Evolutionary conservation across 1,140 invertebrate species (phyloP).

Genomic region (Neuroterus valhalla): DNA sequence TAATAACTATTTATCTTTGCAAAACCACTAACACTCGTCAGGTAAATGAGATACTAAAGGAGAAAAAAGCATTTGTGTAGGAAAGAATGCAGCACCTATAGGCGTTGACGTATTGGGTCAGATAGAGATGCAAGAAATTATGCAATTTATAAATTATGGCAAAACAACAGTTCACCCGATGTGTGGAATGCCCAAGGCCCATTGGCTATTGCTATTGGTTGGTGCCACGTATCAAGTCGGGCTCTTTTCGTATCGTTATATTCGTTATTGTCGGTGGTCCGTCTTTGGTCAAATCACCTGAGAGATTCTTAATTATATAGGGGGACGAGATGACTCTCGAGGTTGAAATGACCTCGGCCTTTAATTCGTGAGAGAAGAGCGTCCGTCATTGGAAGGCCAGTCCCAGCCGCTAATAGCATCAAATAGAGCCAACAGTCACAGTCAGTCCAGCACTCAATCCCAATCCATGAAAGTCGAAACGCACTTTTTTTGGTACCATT

Average conservation of each 20-base stretch:
- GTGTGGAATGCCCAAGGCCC: constrained; percentile 37
- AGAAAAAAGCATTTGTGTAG: constrained; percentile 30
- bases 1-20: not conserved
- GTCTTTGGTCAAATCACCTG: constrained; percentile 22
- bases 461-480: not conserved
- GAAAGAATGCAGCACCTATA: constrained; percentile 43
- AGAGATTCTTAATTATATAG: constrained; percentile 38
- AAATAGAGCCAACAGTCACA: not conserved
- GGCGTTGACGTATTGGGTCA: constrained; percentile 40
- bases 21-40: constrained; percentile 16
- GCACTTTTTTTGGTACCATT: not conserved
- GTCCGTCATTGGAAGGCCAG: not conserved
- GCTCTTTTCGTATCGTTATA: constrained; percentile 16
- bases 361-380: not conserved
- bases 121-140: constrained; percentile 39
- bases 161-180: constrained; percentile 16
- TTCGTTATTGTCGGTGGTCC: constrained; percentile 23
- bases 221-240: not conserved
- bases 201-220: not conserved
- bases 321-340: not conserved
- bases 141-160: constrained; percentile 46
- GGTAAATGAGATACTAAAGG: constrained; percentile 12
- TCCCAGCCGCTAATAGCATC: constrained; percentile 17
- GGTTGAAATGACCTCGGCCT: constrained; percentile 13
- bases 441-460: not conserved